phyloP scores from a whole-genome alignment of 2,888 invertebrate species.

The Kryphioiulus occultus region DNA sequence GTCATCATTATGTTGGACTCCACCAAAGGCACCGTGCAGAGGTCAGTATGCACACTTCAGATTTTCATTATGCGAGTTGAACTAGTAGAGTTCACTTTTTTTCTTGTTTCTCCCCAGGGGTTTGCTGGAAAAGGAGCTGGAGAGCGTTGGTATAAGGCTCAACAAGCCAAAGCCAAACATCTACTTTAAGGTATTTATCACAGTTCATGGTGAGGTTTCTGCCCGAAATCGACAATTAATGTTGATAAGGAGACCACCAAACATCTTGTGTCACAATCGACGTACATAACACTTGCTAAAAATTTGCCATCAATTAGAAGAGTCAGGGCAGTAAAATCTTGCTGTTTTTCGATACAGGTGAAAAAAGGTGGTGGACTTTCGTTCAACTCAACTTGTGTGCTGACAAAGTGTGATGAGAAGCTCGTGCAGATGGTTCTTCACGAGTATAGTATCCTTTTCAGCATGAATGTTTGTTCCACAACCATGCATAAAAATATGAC shows the following conservation, averaged over 20 bases:
- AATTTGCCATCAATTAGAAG: too few relatives aligned
- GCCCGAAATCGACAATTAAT: too few relatives aligned
- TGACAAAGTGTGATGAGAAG: conserved; percentile 94
- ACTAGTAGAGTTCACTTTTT: not conserved
- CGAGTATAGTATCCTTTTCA: conserved; percentile 85
- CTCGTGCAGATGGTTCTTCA: conserved; percentile 97
- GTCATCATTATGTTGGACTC: conserved; percentile 99
- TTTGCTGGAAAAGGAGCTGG: conserved; percentile 91
- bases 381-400: conserved; percentile 93
- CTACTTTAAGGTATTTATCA: conserved; percentile 83
- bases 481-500: not conserved
- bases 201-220: not conserved
- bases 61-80: too few relatives aligned
- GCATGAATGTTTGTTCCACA: not conserved
- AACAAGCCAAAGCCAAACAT: conserved; percentile 97
- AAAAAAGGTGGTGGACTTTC: conserved; percentile 97
- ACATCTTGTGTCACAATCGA: too few relatives aligned
- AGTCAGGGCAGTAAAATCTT: too few relatives aligned
- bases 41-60: conserved; percentile 56
- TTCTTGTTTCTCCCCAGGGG: conserved; percentile 66
- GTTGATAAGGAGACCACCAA: too few relatives aligned
- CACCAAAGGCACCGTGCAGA: conserved; percentile 96
- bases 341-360: conserved; percentile 65
- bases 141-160: conserved; percentile 95
- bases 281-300: too few relatives aligned